A percentile compares a stretch with the other conserved stretches of the same genome.
phyloP scores from a whole-genome alignment of 1,140 invertebrate genomes.

The Goniozus legneri region DNA sequence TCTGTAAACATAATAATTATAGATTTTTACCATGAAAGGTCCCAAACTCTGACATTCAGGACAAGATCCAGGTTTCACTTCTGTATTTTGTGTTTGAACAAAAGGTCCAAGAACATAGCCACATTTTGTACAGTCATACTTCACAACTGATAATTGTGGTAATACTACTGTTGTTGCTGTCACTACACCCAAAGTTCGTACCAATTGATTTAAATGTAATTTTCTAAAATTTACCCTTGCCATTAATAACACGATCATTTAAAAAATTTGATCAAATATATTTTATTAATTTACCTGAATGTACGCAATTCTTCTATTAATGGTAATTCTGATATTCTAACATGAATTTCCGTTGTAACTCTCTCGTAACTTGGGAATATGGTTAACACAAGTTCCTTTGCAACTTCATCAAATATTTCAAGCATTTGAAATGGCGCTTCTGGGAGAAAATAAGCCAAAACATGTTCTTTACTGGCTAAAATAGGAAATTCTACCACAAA shows the following conservation, averaged over 20 bases:
- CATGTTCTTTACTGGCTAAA: conserved; percentile 85
- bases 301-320: conserved; percentile 94
- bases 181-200: conserved; percentile 93
- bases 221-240: conserved; percentile 71
- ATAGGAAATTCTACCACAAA: conserved; percentile 93
- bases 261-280: conserved; percentile 14
- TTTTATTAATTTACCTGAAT: conserved; percentile 62
- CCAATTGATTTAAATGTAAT: conserved; percentile 92
- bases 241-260: no score
- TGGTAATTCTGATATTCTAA: conserved; percentile 92
- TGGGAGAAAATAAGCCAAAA: conserved; percentile 93
- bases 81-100: conserved; percentile 86
- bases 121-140: conserved; percentile 97
- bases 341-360: conserved; percentile 89
- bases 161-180: conserved; percentile 93
- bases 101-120: conserved; percentile 94
- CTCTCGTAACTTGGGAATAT: conserved; percentile 96
- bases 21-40: conserved; percentile 80
- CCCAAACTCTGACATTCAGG: conserved; percentile 97
- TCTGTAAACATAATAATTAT: conserved; percentile 1
- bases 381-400: conserved; percentile 88
- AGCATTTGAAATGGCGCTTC: conserved; percentile 97
- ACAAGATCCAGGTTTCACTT: conserved; percentile 94
- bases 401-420: conserved; percentile 92
- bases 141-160: conserved; percentile 92